Evolutionary conservation across 2,888 invertebrate genomes (phyloP), one percentile per base, ranked within the genome.

Genomic region (Oxystoma pomonae): DNA sequence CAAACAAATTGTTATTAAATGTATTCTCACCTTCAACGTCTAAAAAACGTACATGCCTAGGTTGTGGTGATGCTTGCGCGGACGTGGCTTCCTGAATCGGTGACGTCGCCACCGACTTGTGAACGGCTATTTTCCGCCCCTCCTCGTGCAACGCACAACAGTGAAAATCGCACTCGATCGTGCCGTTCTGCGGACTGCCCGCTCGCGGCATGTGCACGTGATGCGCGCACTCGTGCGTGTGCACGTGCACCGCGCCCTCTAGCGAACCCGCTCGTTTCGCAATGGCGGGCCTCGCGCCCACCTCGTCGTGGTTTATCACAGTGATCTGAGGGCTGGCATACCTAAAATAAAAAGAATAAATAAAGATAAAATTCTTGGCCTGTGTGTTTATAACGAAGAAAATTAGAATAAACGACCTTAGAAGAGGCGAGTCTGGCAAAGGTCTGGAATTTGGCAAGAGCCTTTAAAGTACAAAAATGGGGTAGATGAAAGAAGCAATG

Each of bases 111-210:
- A 94, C 94, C 78, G 91, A 92, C 82, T 94, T 94, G 83, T 93
- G 93, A 69, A 94, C 93, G 69, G 94, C 93, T 77, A 95, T 94
- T 77, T 92, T 89, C 67, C 94, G 87, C 7, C 94, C 94, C 80
- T 94, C 95, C 81, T 95, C 94, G 85, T 96, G 96, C 74, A 96
- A 84, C 69, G 95, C 92, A 83, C 95, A 95, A 82, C 96, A 96
- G 81, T 96, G 96, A 82, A 96, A 96, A 83, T 96, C 96, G 84
- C 96, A 96, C 81, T 95, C 94, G 70, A 83, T 78, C 76, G 83
- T 78, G 76, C 85, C 82, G 77, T 85, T 83, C 83, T 76, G 86
- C 81, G 80, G 89, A 74, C 87, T 85, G 61, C 88, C 88, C 69
- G 87, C 85, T 55, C 88, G 84, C 70, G 84, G 85, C 68, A 83